Evolutionary conservation across 2,888 invertebrate genomes (phyloP).

Genomic region (Drosophila hawaiiensis): DNA sequence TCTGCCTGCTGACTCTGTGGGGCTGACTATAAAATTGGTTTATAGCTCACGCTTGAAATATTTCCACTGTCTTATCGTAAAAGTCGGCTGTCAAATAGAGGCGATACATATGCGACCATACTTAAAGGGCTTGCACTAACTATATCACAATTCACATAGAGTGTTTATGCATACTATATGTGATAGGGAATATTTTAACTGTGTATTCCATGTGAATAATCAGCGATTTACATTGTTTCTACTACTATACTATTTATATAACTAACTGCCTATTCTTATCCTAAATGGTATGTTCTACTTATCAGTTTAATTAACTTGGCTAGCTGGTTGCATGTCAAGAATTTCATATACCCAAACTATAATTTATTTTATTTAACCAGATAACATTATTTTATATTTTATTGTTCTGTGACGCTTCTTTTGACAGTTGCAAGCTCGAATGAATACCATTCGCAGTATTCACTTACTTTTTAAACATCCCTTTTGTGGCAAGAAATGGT

Average conservation of each 20-base stretch:
- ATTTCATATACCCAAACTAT: not conserved
- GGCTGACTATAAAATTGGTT: constrained; percentile 67
- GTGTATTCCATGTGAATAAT: not conserved
- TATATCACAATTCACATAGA: not conserved
- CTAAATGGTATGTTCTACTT: not conserved
- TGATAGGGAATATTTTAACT: constrained; percentile 11
- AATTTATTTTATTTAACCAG: not conserved
- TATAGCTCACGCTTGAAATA: constrained; percentile 66
- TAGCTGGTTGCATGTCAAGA: not conserved
- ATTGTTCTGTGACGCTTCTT: not conserved
- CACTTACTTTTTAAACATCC: constrained; percentile 5
- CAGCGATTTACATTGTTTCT: not conserved
- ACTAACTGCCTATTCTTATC: not conserved
- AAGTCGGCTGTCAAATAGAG: constrained; percentile 46
- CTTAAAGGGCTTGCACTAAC: constrained; percentile 29
- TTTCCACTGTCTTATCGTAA: constrained; percentile 52
- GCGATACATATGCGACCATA: constrained; percentile 36
- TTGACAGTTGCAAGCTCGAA: not conserved
- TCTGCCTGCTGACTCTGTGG: constrained; percentile 20
- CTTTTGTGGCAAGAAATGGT: constrained; percentile 5
- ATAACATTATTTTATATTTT: not conserved
- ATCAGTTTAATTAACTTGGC: not conserved
- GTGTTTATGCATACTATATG: not conserved
- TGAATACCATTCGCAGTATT: not conserved
- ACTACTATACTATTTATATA: not conserved